Base-by-base conservation (phyloP, 2,888 invertebrate species). In the Muschampia plurimacula region DNA sequence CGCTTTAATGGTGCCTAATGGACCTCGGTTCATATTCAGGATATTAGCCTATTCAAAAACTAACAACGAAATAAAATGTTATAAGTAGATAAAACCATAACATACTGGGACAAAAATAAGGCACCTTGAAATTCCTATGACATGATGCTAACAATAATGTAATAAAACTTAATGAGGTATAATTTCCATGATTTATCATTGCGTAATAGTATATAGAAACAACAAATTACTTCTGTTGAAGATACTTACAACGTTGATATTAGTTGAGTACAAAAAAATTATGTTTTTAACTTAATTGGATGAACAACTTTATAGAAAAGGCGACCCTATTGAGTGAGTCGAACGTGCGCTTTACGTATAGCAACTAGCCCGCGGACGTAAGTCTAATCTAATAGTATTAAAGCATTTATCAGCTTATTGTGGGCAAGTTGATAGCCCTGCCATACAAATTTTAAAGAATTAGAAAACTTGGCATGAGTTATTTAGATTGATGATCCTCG, bases 311-410 rank as follows among this genome's bases (percentile, higher is more conserved):
- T 44, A 7, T 55, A 41, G 65, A 22, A 67, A 67, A 67, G 12
- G 28, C 66, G n/a, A 62, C 49, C 66, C 15, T 72, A 62, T 62
- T 49, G 28, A 22, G 13, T 6, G 2, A 5, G 36, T 7, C 1
- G 13, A 60, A 60, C 4, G 60, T 39, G 10, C 8, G 36, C 28
- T 22, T 52, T 59, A 3, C 49, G n/a, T n/a, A 15, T 36, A 39
- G 60, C 49, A 28, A 49, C 39, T 28, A 15, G 12, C 9, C 49
- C 36, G 41, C 62, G 55, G 44, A 57, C 60, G 22, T 49, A 63
- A 52, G 41, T 15, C 63, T 68, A 73, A 65, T 73, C 59, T 73
- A 73, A 73, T 73, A 64, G 55, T 59, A 73, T 73, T 69, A 69
- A 57, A 44, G 66, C 39, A 44, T 59, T 73, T 73, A 73, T 73